Base-by-base conservation (phyloP, 2,113 vertebrate species). In the Alouatta palliata region DNA sequence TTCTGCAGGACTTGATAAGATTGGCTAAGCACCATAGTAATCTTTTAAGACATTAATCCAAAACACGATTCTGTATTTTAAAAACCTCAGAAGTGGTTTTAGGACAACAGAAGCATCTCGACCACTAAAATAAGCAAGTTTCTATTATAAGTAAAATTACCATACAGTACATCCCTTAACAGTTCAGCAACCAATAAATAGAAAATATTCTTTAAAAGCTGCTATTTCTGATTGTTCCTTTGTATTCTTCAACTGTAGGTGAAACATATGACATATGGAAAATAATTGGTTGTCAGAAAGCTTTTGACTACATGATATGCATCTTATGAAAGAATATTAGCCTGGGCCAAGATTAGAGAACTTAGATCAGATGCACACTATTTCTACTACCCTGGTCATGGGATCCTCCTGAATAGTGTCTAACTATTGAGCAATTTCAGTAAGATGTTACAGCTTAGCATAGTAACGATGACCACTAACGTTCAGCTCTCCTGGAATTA, bases 21-120 rank as follows among this genome's bases (percentile, higher is more conserved):
- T 94, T 93, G 77, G 85, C 95, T 75, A 64, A 97, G 93, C 96
- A 96, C 94, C 81, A 96, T 86, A 40, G 97, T 94, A 93, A 92
- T 95, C 84, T 92, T 92, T 71, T 90, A 97, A 96, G 91, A 97
- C 45, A 96, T 11, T 92, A 95, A 71, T 96, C 64, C 76, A 43
- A 98, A 98, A 79, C 84, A 97, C 93, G 37, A 32, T 52, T 20
- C 76, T 79, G 64, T 0, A 4, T 1, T 96, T 91, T 27, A 54
- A 93, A 96, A 90, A 94, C 30, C 10, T 95, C 73, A 96, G 71
- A 97, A 97, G 87, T 89, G 68, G 32, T 87, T 94, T 94, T 94
- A 95, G 58, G 94, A 94, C 27, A 96, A 94, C 2, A 9, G 56
- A 97, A 97, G 76, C 93, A 97, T 75, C 82, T 91, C 70, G 45